Percentiles rank a stretch among this genome's conserved stretches.
Conservation (phyloP, 2,888 invertebrate genomes). For the Nesidiocoris tenuis region DNA sequence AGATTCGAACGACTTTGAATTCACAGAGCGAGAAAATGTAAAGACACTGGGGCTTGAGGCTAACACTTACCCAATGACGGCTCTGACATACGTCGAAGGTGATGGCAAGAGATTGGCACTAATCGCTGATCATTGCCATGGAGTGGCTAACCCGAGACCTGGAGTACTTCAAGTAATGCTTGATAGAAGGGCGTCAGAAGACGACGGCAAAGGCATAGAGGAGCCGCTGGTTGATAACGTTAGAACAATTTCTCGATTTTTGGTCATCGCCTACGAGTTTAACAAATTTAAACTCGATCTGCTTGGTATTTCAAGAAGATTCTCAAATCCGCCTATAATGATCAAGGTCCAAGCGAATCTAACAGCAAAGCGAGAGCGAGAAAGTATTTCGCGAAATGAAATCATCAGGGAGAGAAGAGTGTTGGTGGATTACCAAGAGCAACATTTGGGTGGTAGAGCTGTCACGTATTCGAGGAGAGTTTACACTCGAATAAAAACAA, state of each 20-base stretch:
- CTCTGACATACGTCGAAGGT: slow-evolving; percentile 38
- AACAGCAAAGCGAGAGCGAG: not conserved
- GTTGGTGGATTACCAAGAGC: not conserved
- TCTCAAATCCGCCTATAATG: not conserved
- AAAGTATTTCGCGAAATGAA: not conserved
- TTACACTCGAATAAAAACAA: not conserved
- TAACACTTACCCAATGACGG: slow-evolving; percentile 46
- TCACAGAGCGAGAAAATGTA: slow-evolving; percentile 29
- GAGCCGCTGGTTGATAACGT: slow-evolving; percentile 42
- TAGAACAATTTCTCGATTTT: slow-evolving; percentile 36
- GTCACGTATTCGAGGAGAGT: not conserved
- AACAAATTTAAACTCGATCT: not conserved
- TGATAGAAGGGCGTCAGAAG: slow-evolving; percentile 39
- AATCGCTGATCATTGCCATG: slow-evolving; percentile 45
- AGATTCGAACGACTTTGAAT: slow-evolving; percentile 45
- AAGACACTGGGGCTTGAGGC: slow-evolving; percentile 20
- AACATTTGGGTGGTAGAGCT: not conserved
- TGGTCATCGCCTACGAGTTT: slow-evolving; percentile 22
- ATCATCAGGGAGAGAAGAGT: not conserved
- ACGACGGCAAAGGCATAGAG: slow-evolving; percentile 45
- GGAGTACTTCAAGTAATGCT: slow-evolving; percentile 46
- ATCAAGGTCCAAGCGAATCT: not conserved
- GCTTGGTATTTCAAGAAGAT: not conserved
- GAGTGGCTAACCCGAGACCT: slow-evolving; percentile 29
- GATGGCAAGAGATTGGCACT: slow-evolving; percentile 20